Evolutionary conservation across 1,140 invertebrate species (phyloP), one percentile per base, ranked within the genome.

Genomic region (Polypedilum vanderplanki): DNA sequence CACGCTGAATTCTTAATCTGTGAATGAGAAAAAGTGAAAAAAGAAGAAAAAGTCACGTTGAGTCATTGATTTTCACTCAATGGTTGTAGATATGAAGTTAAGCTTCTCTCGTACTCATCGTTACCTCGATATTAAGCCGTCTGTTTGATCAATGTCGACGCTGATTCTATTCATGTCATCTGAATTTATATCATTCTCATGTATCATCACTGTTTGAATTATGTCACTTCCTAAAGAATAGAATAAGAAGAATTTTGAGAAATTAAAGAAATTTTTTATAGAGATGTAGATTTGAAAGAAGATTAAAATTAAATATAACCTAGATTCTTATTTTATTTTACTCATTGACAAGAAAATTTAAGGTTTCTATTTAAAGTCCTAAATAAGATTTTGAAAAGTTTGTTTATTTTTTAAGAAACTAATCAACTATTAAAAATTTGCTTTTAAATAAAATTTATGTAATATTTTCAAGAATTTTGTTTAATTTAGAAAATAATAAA

Each of bases 161-260:
- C 65, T 70, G 17, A 70, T 70, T 70, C 65, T 70, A 17, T 70
- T 70, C 65, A 70, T 18, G 65, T 70, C 65, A 70, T 70, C 65
- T 8, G 65, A 70, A 70, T 70, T 70, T 18, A 70, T 7, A 70
- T 70, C 65, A 12, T 70, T 70, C 20, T 70, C 65, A 22, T 70
- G 65, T 70, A 70, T 70, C 20, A 18, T 70, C 8, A 57, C 46
- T 57, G 65, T 70, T 18, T 70, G 65, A 10, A 70, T 70, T 3
- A 70, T 70, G 18, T 70, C 65, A 70, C 20, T 70, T 70, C 65
- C 65, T 70, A 18, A 3, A 20, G 9, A 57, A 46, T 46, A 46
- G 12, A 57, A 12, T 4, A 57, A 12, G 46, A n/a, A 33, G 24
- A 33, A 33, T 33, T 33, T 33, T 33, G 24, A 33, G 24, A 33